Conservation (phyloP, 2,888 invertebrate species). For the Autographa gamma region DNA sequence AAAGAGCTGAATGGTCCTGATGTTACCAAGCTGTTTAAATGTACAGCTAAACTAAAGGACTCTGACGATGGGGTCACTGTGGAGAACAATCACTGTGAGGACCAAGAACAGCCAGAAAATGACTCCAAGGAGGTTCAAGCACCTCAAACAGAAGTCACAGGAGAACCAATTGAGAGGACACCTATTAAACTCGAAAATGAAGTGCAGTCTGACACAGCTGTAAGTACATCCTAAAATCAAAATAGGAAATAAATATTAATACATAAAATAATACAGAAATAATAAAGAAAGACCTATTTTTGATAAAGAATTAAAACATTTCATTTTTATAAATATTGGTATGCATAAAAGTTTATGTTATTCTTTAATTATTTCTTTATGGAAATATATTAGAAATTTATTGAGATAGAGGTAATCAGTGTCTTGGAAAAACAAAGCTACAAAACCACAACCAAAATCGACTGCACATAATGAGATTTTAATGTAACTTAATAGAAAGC, state of each 20-base stretch:
- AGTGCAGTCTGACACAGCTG: constrained; percentile 74
- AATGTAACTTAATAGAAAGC: not conserved
- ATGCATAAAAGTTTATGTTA: no score
- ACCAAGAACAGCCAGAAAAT: constrained; percentile 42
- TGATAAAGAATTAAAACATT: no score
- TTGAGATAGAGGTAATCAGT: no score
- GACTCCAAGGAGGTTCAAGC: constrained; percentile 8
- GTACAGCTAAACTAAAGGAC: constrained; percentile 72
- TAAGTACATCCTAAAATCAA: constrained; percentile 61
- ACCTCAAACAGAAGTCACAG: constrained; percentile 31
- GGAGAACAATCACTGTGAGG: constrained; percentile 67
- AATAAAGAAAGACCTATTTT: not conserved
- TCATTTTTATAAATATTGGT: no score
- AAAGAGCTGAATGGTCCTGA: constrained; percentile 66
- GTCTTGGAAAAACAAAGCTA: not conserved
- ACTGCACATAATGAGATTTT: not conserved
- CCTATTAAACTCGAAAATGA: constrained; percentile 81
- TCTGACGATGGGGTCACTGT: constrained; percentile 64
- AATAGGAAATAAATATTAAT: not conserved
- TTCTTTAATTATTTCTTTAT: no score
- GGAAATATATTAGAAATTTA: no score
- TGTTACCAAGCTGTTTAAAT: constrained; percentile 68
- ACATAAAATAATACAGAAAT: no score
- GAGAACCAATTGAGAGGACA: constrained; percentile 59
- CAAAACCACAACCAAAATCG: no score